Evolutionary conservation across 2,113 vertebrate species (phyloP).

Genomic region (Ciconia boyciana): DNA sequence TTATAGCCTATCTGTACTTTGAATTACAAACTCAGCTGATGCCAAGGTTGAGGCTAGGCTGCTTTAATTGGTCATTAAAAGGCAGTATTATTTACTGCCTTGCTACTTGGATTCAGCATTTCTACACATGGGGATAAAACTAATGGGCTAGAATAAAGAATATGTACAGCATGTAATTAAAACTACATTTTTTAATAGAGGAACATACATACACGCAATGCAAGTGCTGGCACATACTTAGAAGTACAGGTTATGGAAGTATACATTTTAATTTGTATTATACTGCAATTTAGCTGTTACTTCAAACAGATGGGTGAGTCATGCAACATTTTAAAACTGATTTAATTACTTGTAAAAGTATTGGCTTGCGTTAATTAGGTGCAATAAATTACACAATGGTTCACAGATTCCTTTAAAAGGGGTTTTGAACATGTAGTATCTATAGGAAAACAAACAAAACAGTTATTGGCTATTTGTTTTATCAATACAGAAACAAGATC

Average conservation of each 20-base stretch:
- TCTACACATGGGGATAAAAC: slow-evolving; percentile 43
- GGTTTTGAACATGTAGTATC: neutral
- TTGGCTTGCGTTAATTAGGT: slow-evolving; percentile 50
- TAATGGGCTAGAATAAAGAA: slow-evolving; percentile 30
- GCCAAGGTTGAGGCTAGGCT: neutral
- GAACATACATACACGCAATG: neutral
- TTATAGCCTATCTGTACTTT: neutral
- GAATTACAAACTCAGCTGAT: neutral
- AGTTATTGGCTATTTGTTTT: neutral
- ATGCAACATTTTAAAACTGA: slow-evolving; percentile 13
- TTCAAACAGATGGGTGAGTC: slow-evolving; percentile 47
- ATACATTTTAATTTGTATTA: slow-evolving; percentile 20
- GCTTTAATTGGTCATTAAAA: slow-evolving; percentile 42
- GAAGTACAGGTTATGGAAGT: slow-evolving; percentile 19
- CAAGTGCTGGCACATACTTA: neutral
- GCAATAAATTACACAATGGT: slow-evolving; percentile 33
- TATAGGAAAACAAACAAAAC: neutral
- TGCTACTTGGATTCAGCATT: slow-evolving; percentile 50
- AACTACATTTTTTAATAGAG: slow-evolving; percentile 22
- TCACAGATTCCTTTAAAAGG: slow-evolving; percentile 14
- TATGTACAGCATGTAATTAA: slow-evolving; percentile 47
- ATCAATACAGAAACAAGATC: neutral
- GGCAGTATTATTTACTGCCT: slow-evolving; percentile 40
- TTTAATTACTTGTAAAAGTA: slow-evolving; percentile 60
- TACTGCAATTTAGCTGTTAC: slow-evolving; percentile 8